Base-by-base conservation (phyloP, 1,140 invertebrate genomes). In the Drosophila oshimai region DNA sequence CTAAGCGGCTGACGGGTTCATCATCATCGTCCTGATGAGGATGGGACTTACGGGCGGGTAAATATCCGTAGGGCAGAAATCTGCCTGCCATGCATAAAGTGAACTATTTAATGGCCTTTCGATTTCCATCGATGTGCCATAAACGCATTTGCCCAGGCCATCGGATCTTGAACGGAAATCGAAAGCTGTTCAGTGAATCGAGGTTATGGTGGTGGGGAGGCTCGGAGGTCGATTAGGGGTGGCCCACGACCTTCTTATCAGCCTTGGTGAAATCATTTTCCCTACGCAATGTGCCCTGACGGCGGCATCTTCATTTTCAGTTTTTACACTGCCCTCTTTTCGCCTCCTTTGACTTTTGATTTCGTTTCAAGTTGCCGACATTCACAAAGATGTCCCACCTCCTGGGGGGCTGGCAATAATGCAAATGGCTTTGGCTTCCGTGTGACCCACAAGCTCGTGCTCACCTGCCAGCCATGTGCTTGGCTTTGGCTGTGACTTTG, bases 31-130 rank as follows among this genome's bases (percentile, higher is more conserved):
- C 50, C 61, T 53, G 29, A 42, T 61, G 64, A 78, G 75, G 65
- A 65, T 65, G 69, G 71, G 71, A 50, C 45, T 76, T 24, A 24
- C 6, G 36, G 37, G 12, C 44, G 74, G 87, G 70, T 81, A 80
- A 86, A 86, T 87, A 86, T 80, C 81, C 74, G 41, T 67, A 69
- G 76, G 81, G 80, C 44, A 55, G 26, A 68, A 80, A 86, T 87
- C 76, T 76, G 80, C 76, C 67, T 80, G 80, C 77, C 73, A 87
- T 74, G 83, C 81, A 86, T 86, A 86, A 86, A 87, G 73, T 87
- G 73, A 86, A 86, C 81, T 87, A 86, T 86, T 87, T 86, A 86
- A 86, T 86, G 81, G 81, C 58, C 83, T 87, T 87, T 86, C 55
- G 62, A 83, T 76, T 76, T 81, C 37, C 70, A 76, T 72, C 69